Evolutionary conservation across 2,888 invertebrate genomes (phyloP), one percentile per base, ranked within the genome.

Genomic region (Gryllus longicercus): DNA sequence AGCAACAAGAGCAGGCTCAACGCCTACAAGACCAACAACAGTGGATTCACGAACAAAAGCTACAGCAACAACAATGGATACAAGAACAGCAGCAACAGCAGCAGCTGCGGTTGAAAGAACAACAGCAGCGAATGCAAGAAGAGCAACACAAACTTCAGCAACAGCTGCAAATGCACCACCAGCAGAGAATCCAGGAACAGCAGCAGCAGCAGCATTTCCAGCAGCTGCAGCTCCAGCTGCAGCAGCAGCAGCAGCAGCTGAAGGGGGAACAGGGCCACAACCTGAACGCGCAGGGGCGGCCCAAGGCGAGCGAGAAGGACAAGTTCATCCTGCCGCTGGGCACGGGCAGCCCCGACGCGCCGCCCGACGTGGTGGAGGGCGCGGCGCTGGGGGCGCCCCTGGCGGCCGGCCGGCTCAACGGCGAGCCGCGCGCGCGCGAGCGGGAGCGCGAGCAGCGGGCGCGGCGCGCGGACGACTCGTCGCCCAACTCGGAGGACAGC

Each of bases 301-400:
- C 50, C n/a, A 75, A 12, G 23, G 21, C 25, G 50, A 16, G 50
- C 25, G 81, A 82, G 10, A 79, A 76, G 49, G 80, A 78, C 18
- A 81, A 81, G 74, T 80, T 82, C 23, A 82, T 82, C 23, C 79
- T 81, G 11, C 82, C 82, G 2, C 74, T 82, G 51, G 82, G 79
- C 38, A 79, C 78, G 25, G 80, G 76, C 49, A 77, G 75, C 38
- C 76, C 80, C 1, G 78, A 78, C 16, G 25, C 49, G n/a, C 50
- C 77, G 18, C 50, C 77, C 8, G 63, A 63, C 63, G 14, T n/a
- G 16, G 5, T 63, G 14, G 63, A 63, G 14, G 63, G 63, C 14
- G 63, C n/a, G n/a, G 63, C 63, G n/a, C 63, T n/a, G 2, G n/a
- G 0, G 16, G 14, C 63, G 14, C 63, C 14, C n/a, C 16, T 10